Evolutionary conservation across 2,888 invertebrate species (phyloP).

Genomic region (Drosophila conformis): DNA sequence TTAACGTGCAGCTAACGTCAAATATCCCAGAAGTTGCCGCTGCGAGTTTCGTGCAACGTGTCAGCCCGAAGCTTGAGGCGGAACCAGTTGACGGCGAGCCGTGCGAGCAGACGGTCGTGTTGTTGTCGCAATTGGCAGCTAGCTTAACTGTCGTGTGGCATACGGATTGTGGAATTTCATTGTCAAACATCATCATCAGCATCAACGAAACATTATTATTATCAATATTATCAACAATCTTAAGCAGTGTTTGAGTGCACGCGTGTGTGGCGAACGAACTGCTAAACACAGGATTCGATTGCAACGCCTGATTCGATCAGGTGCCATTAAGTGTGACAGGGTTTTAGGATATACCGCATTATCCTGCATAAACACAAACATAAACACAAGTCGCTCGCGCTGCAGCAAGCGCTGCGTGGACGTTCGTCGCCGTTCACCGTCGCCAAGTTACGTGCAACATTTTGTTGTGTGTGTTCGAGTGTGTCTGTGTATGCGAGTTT

Average conservation of each 20-base stretch:
- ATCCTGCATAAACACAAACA: conserved; percentile 55
- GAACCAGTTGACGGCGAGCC: conserved; percentile 85
- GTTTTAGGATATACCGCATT: conserved; percentile 53
- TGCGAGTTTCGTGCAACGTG: conserved; percentile 48
- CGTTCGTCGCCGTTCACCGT: conserved; percentile 21
- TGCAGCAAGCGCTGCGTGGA: neutral
- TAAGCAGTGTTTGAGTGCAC: conserved; percentile 9
- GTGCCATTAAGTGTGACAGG: conserved; percentile 10
- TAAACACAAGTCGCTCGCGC: conserved; percentile 23
- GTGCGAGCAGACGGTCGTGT: conserved; percentile 85
- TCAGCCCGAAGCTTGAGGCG: conserved; percentile 79
- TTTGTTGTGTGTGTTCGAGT: conserved; percentile 37
- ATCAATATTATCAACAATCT: conserved; percentile 19
- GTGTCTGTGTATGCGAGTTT: conserved; percentile 16
- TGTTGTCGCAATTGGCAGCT: conserved; percentile 58
- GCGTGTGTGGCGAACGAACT: conserved; percentile 4
- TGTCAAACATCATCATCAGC: conserved; percentile 22
- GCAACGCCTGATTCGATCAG: conserved; percentile 9
- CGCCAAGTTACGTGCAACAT: conserved; percentile 56
- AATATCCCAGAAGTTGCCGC: conserved; percentile 46
- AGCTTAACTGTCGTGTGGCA: conserved; percentile 8
- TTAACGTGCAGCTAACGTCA: conserved; percentile 35
- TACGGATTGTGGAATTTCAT: conserved; percentile 15
- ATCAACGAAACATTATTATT: conserved; percentile 11
- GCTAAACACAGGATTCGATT: conserved; percentile 26